phyloP scores from a whole-genome alignment of 1,140 invertebrate genomes.

The Schlechtendalia chinensis region DNA sequence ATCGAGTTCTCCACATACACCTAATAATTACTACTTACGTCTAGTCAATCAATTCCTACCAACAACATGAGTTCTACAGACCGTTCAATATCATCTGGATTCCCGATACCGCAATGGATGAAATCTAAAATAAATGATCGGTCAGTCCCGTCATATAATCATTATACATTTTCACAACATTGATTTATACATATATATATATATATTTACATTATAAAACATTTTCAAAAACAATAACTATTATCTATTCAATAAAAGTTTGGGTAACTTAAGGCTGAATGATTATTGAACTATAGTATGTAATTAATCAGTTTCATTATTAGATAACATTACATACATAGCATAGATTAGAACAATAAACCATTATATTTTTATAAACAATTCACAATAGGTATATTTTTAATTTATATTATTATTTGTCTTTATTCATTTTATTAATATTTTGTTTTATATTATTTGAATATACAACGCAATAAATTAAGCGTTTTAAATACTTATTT shows the following conservation, averaged over 20 bases:
- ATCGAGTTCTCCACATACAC: not conserved
- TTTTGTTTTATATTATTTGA: too few species aligned
- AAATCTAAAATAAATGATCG: constrained; percentile 59
- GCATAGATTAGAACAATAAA: not conserved
- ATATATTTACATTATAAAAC: too few species aligned
- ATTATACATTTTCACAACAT: not conserved
- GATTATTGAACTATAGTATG: not conserved
- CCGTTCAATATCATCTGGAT: constrained; percentile 55
- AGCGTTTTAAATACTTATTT: too few species aligned
- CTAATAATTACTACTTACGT: not conserved
- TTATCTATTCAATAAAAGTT: too few species aligned
- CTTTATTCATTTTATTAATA: too few species aligned
- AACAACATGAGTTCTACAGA: constrained; percentile 46
- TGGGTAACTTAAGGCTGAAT: not conserved
- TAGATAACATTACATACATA: not conserved
- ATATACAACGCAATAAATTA: too few species aligned
- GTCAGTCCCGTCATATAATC: constrained; percentile 51
- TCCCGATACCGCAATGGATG: constrained; percentile 64
- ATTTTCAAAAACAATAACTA: too few species aligned
- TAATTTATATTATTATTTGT: too few species aligned
- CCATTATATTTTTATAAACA: not conserved
- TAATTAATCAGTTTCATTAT: not conserved
- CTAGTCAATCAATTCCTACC: constrained; percentile 38
- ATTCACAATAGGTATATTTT: too few species aligned
- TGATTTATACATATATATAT: too few species aligned